These are phyloP conservation scores for Yponomeuta plumbellus DNA, from an alignment of 2,888 invertebrate genomes.

Conservation along the genomic window DNA sequence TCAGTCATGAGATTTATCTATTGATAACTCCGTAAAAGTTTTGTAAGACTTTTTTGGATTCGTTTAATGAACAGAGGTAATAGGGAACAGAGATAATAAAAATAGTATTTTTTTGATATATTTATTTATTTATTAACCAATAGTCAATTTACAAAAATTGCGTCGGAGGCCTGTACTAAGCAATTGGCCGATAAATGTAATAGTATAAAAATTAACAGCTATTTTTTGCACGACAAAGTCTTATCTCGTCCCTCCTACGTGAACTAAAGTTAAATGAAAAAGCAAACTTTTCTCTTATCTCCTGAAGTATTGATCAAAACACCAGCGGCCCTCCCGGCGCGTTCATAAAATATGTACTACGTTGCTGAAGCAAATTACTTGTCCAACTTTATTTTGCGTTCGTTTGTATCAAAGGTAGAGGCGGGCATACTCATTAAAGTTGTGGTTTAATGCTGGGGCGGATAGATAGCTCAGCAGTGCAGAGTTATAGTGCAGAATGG, in stretches of 20 bases:
- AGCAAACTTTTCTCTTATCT: background rate
- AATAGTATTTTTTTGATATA: too few relatives aligned
- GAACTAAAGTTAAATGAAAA: background rate
- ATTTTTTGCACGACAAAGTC: too few relatives aligned
- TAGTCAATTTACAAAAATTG: too few relatives aligned
- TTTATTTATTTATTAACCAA: too few relatives aligned
- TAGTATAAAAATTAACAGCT: too few relatives aligned
- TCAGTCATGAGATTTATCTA: too few relatives aligned
- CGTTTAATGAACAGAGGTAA: too few relatives aligned
- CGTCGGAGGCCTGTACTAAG: too few relatives aligned
- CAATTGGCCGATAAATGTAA: too few relatives aligned
- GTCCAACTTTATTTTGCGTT: background rate
- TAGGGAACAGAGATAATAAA: too few relatives aligned
- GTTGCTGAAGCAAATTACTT: background rate
- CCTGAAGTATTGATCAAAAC: background rate
- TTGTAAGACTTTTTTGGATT: too few relatives aligned
- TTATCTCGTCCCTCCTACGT: background rate
- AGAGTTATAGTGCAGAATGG: background rate
- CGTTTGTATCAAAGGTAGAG: background rate
- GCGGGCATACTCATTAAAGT: background rate
- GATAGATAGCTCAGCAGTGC: background rate
- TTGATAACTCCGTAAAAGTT: too few relatives aligned
- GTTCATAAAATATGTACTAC: background rate
- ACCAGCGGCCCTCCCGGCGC: background rate
- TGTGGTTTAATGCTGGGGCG: background rate